Base-by-base conservation (phyloP, 2,888 invertebrate genomes). In the Trissoscelio sp. region DNA sequence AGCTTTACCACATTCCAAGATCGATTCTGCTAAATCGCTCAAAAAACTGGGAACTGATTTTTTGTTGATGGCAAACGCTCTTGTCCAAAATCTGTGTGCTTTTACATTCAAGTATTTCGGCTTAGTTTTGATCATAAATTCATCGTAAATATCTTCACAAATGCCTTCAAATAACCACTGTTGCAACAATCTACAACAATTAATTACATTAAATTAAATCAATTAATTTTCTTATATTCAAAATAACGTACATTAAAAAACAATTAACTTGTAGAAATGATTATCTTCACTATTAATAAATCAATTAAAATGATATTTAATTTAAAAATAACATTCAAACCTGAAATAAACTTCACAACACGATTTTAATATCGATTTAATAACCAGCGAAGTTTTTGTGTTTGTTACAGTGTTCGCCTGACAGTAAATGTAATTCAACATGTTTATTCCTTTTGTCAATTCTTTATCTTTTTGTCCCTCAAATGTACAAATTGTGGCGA, bases 111-210 rank as follows among this genome's bases (percentile, higher is more conserved):
- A 92, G 85, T 95, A 95, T 78, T 95, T 94, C 0, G 93, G 92
- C 87, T 95, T 94, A 14, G 94, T 93, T 57, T 94, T 93, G 64
- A 98, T 95, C 91, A 98, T 97, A 86, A 97, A 96, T 92, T 98
- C 98, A 84, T 95, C 95, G 87, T 94, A 95, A 11, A 93, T 93
- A 90, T 97, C 97, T 81, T 96, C 95, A 12, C 97, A 92, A 62
- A 94, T 93, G 0, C 98, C 98, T 89, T 97, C 95, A 87, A 97
- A 96, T 79, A 98, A 94, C 95, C 98, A 98, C 77, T 95, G 94
- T 87, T 96, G 94, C 34, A 98, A 93, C 88, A 96, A 94, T 77
- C 94, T 94, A 87, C 28, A 57, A 51, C 57, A 55, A 44, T 53
- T 53, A 55, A 12, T 39, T 39, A 11, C 24, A 37, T 37, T 53